A percentile compares a stretch with the other conserved stretches of the same genome.
phyloP scores from a whole-genome alignment of 1,140 invertebrate species.

The Lepidurus arcticus region DNA sequence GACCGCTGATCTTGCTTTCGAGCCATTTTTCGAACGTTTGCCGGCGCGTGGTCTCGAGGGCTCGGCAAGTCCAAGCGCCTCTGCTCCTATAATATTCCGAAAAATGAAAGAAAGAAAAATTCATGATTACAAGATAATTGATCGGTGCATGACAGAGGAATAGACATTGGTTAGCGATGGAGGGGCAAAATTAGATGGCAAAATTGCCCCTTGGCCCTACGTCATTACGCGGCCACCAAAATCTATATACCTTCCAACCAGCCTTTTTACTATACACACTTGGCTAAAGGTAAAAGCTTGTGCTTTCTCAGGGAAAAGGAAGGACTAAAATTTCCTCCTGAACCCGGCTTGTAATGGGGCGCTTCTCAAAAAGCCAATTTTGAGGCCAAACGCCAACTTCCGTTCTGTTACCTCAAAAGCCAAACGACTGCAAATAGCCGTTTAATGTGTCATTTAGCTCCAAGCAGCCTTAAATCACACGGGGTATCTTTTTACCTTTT shows the following conservation, averaged over 20 bases:
- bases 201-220: too few species aligned
- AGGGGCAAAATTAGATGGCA: too few species aligned
- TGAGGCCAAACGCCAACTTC: conserved; percentile 20
- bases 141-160: background rate
- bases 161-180: background rate
- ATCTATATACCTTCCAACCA: too few species aligned
- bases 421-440: background rate
- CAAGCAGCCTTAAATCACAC: background rate
- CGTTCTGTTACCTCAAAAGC: conserved; percentile 5
- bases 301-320: background rate
- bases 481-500: background rate
- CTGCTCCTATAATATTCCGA: background rate
- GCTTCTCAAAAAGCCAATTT: conserved; percentile 3
- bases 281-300: background rate
- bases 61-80: background rate
- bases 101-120: background rate
- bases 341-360: background rate
- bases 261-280: too few species aligned
- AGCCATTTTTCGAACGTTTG: conserved; percentile 6
- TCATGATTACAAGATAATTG: background rate
- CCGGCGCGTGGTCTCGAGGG: background rate
- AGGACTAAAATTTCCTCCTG: background rate
- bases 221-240: too few species aligned
- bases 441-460: background rate
- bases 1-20: background rate